Conservation (phyloP, 2,113 vertebrate species). For the Aepyceros melampus region DNA sequence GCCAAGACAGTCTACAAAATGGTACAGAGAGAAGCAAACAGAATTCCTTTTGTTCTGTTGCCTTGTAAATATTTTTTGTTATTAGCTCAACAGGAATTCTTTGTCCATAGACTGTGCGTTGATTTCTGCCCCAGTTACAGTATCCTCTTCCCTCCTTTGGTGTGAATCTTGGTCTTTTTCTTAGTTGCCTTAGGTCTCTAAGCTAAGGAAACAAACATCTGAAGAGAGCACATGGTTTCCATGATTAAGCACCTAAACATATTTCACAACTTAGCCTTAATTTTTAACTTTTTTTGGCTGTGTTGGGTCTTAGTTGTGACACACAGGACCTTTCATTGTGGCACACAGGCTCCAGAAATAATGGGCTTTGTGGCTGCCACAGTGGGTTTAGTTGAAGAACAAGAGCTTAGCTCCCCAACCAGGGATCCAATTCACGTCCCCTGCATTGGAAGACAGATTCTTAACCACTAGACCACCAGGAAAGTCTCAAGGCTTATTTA, state of each 20-base stretch:
- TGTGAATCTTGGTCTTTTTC: not conserved
- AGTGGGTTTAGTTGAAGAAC: not conserved
- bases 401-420: not conserved
- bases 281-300: not conserved
- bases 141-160: not conserved
- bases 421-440: not conserved
- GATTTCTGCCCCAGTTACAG: not conserved
- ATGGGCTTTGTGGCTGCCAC: not conserved
- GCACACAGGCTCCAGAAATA: not conserved
- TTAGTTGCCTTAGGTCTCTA: not conserved
- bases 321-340: not conserved
- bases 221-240: not conserved
- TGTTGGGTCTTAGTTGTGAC: not conserved
- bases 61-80: not conserved
- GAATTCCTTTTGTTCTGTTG: not conserved
- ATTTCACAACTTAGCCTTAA: not conserved
- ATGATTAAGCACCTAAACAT: not conserved
- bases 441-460: not conserved
- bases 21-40: not conserved
- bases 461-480: not conserved
- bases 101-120: not conserved
- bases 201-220: not conserved
- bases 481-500: not conserved
- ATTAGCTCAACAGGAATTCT: not conserved
- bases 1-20: not conserved